Percentiles rank a stretch among this genome's conserved stretches.
phyloP scores from a whole-genome alignment of 2,113 vertebrate species.

The Festucalex cinctus region DNA sequence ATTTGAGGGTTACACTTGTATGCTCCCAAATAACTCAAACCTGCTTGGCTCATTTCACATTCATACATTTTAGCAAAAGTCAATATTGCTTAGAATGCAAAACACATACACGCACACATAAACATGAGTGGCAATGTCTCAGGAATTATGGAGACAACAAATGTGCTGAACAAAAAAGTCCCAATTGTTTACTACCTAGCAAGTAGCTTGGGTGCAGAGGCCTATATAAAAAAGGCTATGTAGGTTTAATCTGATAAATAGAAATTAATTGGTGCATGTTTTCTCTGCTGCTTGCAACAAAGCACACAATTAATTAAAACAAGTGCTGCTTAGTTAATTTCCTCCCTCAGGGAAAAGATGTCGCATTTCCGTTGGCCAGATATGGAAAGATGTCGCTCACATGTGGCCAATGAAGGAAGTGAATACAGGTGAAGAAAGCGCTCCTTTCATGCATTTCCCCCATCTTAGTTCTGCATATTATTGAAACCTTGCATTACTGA shows the following conservation, averaged over 20 bases:
- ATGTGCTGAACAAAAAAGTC: neutral
- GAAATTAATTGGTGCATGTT: conserved; percentile 65
- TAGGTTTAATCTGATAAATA: neutral
- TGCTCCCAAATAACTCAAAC: conserved; percentile 10
- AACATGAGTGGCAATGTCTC: neutral
- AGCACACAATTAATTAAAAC: conserved; percentile 31
- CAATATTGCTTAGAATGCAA: too few species aligned
- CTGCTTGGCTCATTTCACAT: neutral
- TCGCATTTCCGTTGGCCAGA: conserved; percentile 1
- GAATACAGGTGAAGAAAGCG: conserved; percentile 18
- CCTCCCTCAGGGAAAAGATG: too few species aligned
- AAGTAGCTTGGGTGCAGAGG: conserved; percentile 15
- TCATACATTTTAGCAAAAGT: neutral
- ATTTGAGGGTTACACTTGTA: neutral
- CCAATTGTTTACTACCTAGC: conserved; percentile 40
- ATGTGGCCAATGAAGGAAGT: conserved; percentile 39
- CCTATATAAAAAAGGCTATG: neutral
- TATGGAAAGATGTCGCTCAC: conserved; percentile 45
- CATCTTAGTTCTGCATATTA: conserved; percentile 36
- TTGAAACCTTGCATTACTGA: conserved; percentile 45
- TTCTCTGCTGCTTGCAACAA: conserved; percentile 47
- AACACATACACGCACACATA: neutral
- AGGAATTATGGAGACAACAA: neutral
- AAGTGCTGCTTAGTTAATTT: neutral
- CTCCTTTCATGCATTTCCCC: conserved; percentile 6